Evolutionary conservation across 1,140 invertebrate species (phyloP), one percentile per base, ranked within the genome.

Genomic region (Drosophila sproati): DNA sequence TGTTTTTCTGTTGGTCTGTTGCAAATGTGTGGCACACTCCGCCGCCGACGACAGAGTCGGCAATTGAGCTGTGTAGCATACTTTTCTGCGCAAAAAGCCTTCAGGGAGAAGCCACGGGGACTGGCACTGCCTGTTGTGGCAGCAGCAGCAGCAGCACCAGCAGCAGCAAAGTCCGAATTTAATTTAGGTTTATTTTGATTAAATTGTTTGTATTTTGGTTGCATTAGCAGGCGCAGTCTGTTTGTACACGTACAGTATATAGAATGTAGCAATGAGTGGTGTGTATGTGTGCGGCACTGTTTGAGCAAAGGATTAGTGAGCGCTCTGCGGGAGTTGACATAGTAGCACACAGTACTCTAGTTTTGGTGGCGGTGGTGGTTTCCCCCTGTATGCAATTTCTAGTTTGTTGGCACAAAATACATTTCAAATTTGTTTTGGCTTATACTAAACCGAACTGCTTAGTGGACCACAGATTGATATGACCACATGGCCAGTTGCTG

Each of bases 161-260:
- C 41, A 41, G 6, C 57, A 45, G 20, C 66, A 71, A 61, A 59
- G 66, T 78, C 71, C 72, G 80, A 88, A 87, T 85, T 89, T 89
- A 73, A 80, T 88, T 88, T 89, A 32, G 80, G 80, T 88, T 88
- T 89, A 89, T 89, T 89, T 64, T 85, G 85, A 89, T 88, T 88
- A 89, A 88, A 88, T 80, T 88, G 85, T 88, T 89, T 88, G 78
- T 89, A 83, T 89, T 89, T 79, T 76, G 85, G 77, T 75, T 88
- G 83, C 83, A 88, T 89, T 88, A 88, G 80, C 80, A 78, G 51
- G 34, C 54, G 61, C 70, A 75, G 67, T 73, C 37, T 62, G 37
- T 75, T 78, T 76, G 63, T 61, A 45, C 51, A 37, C 41, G 51
- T 34, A 71, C 34, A 56, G 50, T 66, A 35, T 45, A 37, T 31